Evolutionary conservation across 2,888 invertebrate genomes (phyloP).

Genomic region (Nemotelus pantherinus): DNA sequence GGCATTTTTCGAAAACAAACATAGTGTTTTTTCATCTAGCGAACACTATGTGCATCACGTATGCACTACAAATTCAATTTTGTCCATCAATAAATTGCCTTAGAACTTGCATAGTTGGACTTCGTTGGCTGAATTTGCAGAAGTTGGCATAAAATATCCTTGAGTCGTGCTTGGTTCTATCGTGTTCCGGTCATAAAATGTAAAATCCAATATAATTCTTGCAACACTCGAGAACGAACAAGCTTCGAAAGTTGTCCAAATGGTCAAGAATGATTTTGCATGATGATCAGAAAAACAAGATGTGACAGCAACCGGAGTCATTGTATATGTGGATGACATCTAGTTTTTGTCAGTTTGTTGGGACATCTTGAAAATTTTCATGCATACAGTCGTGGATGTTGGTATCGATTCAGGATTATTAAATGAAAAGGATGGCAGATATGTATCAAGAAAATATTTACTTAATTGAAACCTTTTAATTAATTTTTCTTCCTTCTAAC

Average conservation of each 20-base stretch:
- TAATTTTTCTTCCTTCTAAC: no score
- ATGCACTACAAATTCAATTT: constrained; percentile 17
- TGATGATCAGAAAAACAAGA: constrained; percentile 37
- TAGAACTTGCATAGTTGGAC: background rate
- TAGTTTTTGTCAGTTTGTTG: background rate
- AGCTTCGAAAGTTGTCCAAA: constrained; percentile 36
- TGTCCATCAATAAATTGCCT: background rate
- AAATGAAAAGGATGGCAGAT: no score
- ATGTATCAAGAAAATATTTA: no score
- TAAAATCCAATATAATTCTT: constrained; percentile 40
- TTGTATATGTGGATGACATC: background rate
- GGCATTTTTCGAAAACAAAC: no score
- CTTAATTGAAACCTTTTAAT: no score
- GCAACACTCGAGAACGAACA: constrained; percentile 26
- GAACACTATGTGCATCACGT: constrained; percentile 5
- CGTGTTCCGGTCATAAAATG: constrained; percentile 37
- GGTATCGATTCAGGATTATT: background rate
- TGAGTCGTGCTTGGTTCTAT: background rate
- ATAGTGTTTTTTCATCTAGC: background rate
- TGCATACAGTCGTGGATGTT: background rate
- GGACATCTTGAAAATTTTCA: background rate
- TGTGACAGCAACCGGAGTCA: constrained; percentile 31
- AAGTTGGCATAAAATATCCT: constrained; percentile 34
- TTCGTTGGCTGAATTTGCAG: constrained; percentile 14
- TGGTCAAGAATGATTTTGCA: constrained; percentile 41